Base-by-base conservation (phyloP, 2,888 invertebrate species). In the Acrocera orbiculus region DNA sequence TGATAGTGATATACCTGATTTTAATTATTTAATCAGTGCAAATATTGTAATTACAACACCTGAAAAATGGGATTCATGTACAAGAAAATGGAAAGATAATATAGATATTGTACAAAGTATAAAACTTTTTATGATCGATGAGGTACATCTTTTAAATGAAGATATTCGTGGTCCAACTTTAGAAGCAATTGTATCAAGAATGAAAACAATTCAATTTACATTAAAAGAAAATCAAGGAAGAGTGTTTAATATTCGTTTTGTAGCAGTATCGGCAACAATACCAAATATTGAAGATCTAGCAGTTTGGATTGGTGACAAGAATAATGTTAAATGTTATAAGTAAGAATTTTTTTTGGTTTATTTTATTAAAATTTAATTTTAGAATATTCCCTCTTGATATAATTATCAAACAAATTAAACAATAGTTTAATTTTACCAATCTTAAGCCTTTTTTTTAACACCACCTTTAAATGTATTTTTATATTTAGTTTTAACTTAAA, bases 51-150 rank as follows among this genome's bases (percentile, higher is more conserved):
- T 82, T 47, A 80, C 82, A 4, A 85, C 85, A 1, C 83, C 83
- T 1, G 83, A 83, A 56, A 83, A 83, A 58, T 83, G 81, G 81
- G 83, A 85, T 53, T 74, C 76, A 44, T 50, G 83, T 44, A 82
- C 81, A 0, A 65, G 83, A 36, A 65, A 70, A 39, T 81, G 78
- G 78, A 67, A 66, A 41, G 76, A 79, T 47, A 69, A 76, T 48
- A 63, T 64, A 36, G 56, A 64, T 7, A 51, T 79, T 10, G 69
- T 80, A 13, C 64, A 69, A 40, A 51, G 64, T 7, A 66, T 82
- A 9, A 71, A 70, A 46, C 52, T 79, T 28, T 73, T 79, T 51
- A 63, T 79, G 29, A 73, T 79, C 31, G 83, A 83, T 50, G 83
- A 83, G 57, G 78, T 67, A 45, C 83, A 85, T 54, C 65, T 81